Base-by-base conservation (phyloP, 2,797 vertebrate genomes). In the Alcedo atthis region DNA sequence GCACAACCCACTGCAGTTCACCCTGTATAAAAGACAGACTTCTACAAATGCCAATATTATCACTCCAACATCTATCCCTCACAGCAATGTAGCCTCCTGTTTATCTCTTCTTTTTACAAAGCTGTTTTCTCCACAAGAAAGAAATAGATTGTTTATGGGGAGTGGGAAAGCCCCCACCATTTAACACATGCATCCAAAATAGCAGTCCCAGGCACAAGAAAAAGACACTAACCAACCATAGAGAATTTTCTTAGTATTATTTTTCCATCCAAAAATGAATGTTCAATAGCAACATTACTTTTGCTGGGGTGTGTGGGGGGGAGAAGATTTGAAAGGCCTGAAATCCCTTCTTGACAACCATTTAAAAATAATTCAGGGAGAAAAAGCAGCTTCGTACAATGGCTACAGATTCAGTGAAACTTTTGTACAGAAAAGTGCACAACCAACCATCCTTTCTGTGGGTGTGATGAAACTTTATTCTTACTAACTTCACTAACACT, bases 121-220 rank as follows among this genome's bases (percentile, higher is more conserved):
- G 79, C 92, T 73, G 75, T 92, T 94, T 92, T 90, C 84, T 89
- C 51, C 35, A 89, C 59, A 19, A 66, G 93, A 83, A 49, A 58
- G 90, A 90, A 95, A 97, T 62, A 92, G 88, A 92, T 58, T 89
- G 77, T 93, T 97, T 89, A 75, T 9, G 24, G 87, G 14, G 16
- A 88, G 15, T 12, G 87, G 85, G 7, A 11, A 33, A 77, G 24
- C 18, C 33, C 58, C 51, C 1, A 0, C 11, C 54, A 17, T 71
- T 92, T 81, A 66, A 75, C 32, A 53, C 40, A 25, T 4, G 13
- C 24, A 66, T 40, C 51, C 62, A 62, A 89, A 85, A 59, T 24
- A 82, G 37, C 75, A 78, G 51, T 89, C 45, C 54, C 64, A 68
- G 61, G 30, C 68, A 55, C 9, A 25, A 42, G 71, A 66, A 15